These are phyloP conservation scores for Oryzias dopingdopingensis DNA, from an alignment of 2,797 vertebrate species.

Conservation along the genomic window DNA sequence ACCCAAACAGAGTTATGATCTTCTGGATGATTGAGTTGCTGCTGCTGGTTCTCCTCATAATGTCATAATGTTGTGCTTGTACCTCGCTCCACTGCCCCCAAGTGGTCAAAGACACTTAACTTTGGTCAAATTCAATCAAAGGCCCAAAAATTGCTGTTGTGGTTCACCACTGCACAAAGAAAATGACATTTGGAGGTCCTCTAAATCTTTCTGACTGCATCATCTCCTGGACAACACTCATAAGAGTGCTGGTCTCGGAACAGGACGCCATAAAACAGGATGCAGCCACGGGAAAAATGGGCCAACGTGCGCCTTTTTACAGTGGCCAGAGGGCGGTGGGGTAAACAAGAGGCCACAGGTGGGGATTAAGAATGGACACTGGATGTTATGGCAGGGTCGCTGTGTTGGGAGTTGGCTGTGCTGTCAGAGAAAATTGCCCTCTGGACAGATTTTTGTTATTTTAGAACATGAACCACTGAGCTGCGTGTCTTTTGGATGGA, in stretches of 20 bases:
- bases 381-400: constrained; percentile 40
- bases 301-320: constrained; percentile 49
- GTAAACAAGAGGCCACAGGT: constrained; percentile 62
- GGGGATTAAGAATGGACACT: constrained; percentile 57
- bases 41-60: not conserved
- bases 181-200: constrained; percentile 19
- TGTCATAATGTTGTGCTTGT: not conserved
- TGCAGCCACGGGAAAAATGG: constrained; percentile 44
- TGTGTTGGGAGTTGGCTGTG: constrained; percentile 43
- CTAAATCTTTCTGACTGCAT: constrained; percentile 41
- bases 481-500: constrained; percentile 48
- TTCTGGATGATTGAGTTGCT: not conserved
- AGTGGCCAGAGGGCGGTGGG: constrained; percentile 41
- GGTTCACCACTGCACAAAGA: constrained; percentile 15
- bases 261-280: constrained; percentile 44
- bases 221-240: constrained; percentile 42
- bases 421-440: constrained; percentile 67
- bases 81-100: constrained; percentile 9
- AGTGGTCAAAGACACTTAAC: constrained; percentile 9
- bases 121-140: constrained; percentile 10
- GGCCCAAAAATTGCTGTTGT: constrained; percentile 20
- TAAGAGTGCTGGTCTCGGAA: constrained; percentile 38
- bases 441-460: constrained; percentile 29
- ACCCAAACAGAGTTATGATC: no score
- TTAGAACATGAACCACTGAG: constrained; percentile 41